These are phyloP conservation scores for Drosophila erecta DNA, from an alignment of 1,140 invertebrate species.

Conservation along the genomic window DNA sequence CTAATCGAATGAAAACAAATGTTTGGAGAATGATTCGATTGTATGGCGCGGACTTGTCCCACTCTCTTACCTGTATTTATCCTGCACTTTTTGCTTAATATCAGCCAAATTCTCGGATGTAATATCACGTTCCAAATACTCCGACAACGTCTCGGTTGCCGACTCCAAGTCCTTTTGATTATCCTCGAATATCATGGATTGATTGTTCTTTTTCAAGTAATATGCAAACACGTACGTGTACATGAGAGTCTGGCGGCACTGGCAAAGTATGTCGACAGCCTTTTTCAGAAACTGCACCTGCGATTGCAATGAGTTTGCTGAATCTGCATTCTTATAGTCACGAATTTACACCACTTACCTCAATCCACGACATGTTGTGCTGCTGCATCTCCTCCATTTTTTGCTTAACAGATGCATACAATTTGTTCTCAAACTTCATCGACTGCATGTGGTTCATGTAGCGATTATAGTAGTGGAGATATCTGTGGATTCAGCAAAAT, in stretches of 20 bases:
- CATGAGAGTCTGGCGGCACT: conserved; percentile 99
- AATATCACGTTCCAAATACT: conserved; percentile 99
- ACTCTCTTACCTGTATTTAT: conserved; percentile 96
- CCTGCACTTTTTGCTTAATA: conserved; percentile 99
- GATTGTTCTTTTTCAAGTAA: conserved; percentile 98
- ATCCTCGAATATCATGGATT: conserved; percentile 99
- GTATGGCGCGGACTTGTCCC: background rate
- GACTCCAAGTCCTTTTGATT: conserved; percentile 99
- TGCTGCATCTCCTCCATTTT: conserved; percentile 99
- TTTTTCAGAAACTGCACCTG: conserved; percentile 98
- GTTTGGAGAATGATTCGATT: background rate
- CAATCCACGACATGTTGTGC: conserved; percentile 99
- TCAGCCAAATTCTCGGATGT: conserved; percentile 98
- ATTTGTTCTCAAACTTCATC: conserved; percentile 98
- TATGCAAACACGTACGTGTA: conserved; percentile 99
- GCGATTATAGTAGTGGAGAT: conserved; percentile 99
- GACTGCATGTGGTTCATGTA: conserved; percentile 99
- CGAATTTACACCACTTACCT: conserved; percentile 87
- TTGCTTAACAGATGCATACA: conserved; percentile 96
- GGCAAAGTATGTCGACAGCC: conserved; percentile 98
- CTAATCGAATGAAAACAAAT: conserved; percentile 85
- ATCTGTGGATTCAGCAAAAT: conserved; percentile 87
- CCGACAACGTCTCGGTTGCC: conserved; percentile 97
- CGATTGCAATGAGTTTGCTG: background rate
- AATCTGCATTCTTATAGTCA: too few species aligned